Percentiles rank a stretch among this genome's conserved stretches.
phyloP scores from a whole-genome alignment of 2,113 vertebrate species.

The Ifrita kowaldi region DNA sequence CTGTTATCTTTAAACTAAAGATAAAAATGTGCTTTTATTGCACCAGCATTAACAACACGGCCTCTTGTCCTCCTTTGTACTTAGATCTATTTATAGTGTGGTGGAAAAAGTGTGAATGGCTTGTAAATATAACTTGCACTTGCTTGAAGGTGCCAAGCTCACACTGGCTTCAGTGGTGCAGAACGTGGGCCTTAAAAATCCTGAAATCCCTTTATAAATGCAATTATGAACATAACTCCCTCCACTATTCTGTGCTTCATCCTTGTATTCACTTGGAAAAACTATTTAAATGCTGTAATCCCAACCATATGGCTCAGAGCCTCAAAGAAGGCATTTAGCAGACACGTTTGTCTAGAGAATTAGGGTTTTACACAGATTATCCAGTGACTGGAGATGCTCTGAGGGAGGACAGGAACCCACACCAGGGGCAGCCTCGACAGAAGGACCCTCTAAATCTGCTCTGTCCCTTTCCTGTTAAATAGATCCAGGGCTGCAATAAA shows the following conservation, averaged over 20 bases:
- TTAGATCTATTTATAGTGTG: not conserved
- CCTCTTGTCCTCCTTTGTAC: not conserved
- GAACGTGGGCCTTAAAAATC: not conserved
- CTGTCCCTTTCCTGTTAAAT: not conserved
- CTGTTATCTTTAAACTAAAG: not conserved
- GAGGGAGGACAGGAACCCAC: not conserved
- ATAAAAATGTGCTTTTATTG: not conserved
- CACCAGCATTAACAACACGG: not conserved
- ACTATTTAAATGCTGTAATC: not conserved
- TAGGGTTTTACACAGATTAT: not conserved
- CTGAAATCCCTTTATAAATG: not conserved
- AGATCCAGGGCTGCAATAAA: not conserved
- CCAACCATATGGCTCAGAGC: not conserved
- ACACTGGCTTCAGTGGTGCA: not conserved
- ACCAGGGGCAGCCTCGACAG: not conserved
- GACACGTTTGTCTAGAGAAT: not conserved
- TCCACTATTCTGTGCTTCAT: not conserved
- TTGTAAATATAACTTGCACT: not conserved
- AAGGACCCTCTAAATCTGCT: not conserved
- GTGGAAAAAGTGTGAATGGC: not conserved
- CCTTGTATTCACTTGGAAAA: not conserved
- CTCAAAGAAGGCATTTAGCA: not conserved
- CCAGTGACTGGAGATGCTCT: not conserved
- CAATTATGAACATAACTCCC: not conserved
- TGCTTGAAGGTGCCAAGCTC: not conserved